Evolutionary conservation across 92 coral and sea anemone genomes (phyloP).

Genomic region (Virgularia gustaviana): DNA sequence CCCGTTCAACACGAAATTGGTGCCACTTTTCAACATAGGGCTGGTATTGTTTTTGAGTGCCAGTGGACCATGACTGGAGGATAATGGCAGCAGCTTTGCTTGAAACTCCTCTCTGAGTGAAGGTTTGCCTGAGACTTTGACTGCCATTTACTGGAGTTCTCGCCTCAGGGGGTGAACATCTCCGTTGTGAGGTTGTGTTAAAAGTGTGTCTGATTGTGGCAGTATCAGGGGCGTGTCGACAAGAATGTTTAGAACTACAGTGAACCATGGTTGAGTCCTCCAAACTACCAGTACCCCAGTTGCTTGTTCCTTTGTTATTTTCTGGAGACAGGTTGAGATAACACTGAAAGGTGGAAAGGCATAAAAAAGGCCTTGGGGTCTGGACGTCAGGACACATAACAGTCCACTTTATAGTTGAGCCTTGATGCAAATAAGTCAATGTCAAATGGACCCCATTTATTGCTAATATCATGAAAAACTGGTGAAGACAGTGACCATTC

Average conservation of each 20-base stretch:
- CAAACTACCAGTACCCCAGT: slow-evolving; percentile 49
- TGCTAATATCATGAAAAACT: slow-evolving; percentile 25
- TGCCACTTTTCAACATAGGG: slow-evolving; percentile 42
- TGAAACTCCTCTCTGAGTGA: slow-evolving; percentile 38
- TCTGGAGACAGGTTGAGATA: slow-evolving; percentile 55
- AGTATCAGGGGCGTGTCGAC: slow-evolving; percentile 45
- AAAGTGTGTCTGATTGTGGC: slow-evolving; percentile 28
- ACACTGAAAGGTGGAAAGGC: slow-evolving; percentile 57
- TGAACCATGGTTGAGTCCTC: slow-evolving; percentile 60
- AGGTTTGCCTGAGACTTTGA: slow-evolving; percentile 55
- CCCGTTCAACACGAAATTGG: slow-evolving; percentile 39
- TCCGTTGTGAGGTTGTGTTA: slow-evolving; percentile 37
- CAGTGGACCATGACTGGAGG: slow-evolving; percentile 47
- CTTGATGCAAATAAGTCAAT: slow-evolving; percentile 65
- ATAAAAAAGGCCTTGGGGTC: slow-evolving; percentile 46
- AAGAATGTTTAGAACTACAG: slow-evolving; percentile 47
- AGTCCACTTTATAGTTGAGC: slow-evolving; percentile 48
- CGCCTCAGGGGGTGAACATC: slow-evolving; percentile 46
- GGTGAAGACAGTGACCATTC: slow-evolving; percentile 57
- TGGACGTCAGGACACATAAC: slow-evolving; percentile 58
- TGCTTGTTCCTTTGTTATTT: neutral
- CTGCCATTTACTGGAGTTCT: slow-evolving; percentile 55
- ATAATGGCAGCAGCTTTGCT: slow-evolving; percentile 50
- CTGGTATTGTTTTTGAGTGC: slow-evolving; percentile 51
- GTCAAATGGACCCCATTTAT: slow-evolving; percentile 49